Percentiles rank a stretch among this genome's conserved stretches.
phyloP scores from a whole-genome alignment of 2,113 vertebrate genomes.

The Oceanites oceanicus region DNA sequence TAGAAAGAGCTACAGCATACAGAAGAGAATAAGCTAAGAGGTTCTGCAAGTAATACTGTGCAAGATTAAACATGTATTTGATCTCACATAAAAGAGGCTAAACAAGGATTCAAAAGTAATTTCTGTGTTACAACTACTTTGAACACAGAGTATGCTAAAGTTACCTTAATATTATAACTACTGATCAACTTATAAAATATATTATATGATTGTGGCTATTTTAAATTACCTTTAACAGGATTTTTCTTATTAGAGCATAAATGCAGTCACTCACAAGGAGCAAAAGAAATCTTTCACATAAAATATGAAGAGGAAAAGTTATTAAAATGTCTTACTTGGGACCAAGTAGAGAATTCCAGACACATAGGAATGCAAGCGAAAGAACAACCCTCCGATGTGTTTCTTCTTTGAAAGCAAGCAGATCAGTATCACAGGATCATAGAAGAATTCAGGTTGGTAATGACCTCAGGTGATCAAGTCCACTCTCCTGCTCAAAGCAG shows the following conservation, averaged over 20 bases:
- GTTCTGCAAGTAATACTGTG: not conserved
- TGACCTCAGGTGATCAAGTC: not conserved
- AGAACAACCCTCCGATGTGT: not conserved
- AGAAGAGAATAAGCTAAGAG: not conserved
- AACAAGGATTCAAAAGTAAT: not conserved
- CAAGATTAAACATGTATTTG: not conserved
- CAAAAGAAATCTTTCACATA: not conserved
- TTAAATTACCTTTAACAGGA: not conserved
- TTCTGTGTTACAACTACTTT: not conserved
- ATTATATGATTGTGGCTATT: not conserved
- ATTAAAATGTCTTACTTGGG: not conserved
- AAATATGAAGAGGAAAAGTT: not conserved
- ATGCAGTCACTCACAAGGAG: not conserved
- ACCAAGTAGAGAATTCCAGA: not conserved
- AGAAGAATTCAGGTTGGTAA: not conserved
- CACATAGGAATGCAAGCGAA: not conserved
- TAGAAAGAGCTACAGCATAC: not conserved
- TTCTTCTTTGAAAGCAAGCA: not conserved
- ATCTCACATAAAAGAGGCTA: not conserved
- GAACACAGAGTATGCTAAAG: not conserved
- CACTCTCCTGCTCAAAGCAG: not conserved
- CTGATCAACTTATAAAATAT: not conserved
- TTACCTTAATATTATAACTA: not conserved
- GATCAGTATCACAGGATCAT: not conserved
- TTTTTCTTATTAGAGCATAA: not conserved